Percentiles rank a stretch among this genome's conserved stretches.
Conservation (phyloP, 2,888 invertebrate species). For the Caenorhabditis doughertyi region DNA sequence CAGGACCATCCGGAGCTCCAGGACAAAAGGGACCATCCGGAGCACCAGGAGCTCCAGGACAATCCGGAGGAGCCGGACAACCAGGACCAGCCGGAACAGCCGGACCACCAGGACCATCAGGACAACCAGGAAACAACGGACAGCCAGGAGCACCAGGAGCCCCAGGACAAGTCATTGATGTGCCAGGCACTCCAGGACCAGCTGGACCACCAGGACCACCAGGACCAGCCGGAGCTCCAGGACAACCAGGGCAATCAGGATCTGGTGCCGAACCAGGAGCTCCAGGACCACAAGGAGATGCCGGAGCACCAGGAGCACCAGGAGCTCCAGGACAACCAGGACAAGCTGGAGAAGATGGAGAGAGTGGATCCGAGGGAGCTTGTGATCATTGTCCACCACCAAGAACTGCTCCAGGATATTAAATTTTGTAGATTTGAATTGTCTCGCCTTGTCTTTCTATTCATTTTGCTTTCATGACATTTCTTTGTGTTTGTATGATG, state of each 20-base stretch:
- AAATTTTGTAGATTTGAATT: slow-evolving; percentile 13
- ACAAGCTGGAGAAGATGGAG: slow-evolving; percentile 61
- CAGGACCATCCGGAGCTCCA: slow-evolving; percentile 63
- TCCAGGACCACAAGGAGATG: slow-evolving; percentile 72
- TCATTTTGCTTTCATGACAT: background rate
- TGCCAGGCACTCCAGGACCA: slow-evolving; percentile 74
- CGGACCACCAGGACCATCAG: slow-evolving; percentile 72
- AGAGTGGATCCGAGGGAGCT: slow-evolving; percentile 2
- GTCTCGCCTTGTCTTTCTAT: too few species aligned
- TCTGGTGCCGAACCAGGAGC: slow-evolving; percentile 61
- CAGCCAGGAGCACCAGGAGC: slow-evolving; percentile 63
- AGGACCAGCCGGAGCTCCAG: slow-evolving; percentile 74
- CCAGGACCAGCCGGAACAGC: slow-evolving; percentile 72
- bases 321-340: slow-evolving; percentile 71
- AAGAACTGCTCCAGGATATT: slow-evolving; percentile 74
- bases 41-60: slow-evolving; percentile 71
- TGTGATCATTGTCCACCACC: slow-evolving; percentile 63
- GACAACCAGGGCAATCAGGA: slow-evolving; percentile 70
- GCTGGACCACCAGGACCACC: slow-evolving; percentile 75
- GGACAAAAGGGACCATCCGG: slow-evolving; percentile 33
- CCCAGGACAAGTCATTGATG: slow-evolving; percentile 69
- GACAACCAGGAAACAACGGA: slow-evolving; percentile 72
- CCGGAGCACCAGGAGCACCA: slow-evolving; percentile 72
- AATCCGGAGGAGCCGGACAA: slow-evolving; percentile 67
- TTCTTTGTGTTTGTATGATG: background rate